Base-by-base conservation (phyloP, 2,113 vertebrate genomes). In the Daboia siamensis region DNA sequence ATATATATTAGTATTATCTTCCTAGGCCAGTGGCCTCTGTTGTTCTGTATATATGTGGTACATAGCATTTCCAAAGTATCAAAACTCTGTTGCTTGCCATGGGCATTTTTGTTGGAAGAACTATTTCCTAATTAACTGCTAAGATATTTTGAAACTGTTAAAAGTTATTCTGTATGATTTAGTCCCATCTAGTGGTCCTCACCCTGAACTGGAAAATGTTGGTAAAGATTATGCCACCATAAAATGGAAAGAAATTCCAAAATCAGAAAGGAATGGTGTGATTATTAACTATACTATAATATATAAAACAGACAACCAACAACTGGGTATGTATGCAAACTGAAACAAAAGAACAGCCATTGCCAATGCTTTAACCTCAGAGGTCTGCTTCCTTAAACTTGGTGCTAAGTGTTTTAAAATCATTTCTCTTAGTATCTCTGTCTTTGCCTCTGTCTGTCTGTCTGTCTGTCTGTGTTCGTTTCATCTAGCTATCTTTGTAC, bases 261-360 rank as follows among this genome's bases (percentile, higher is more conserved):
- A 97, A 92, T 84, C 29, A 5, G 13, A 93, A 69, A 97, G 96
- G 92, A 96, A 96, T 86, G 98, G 98, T 48, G 96, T 97, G 93
- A 97, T 98, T 91, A 94, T n/a, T 46, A 97, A 95, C 94, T 98
- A 98, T 39, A 98, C 97, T 57, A 74, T 98, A 95, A 97, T 98
- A 95, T 98, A 97, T 93, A 93, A 95, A 93, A 51, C 95, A 23
- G 93, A 97, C 88, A 88, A 91, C 91, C 48, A 94, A 91, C 94
- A 95, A 80, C 86, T 97, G 55, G 97, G 98, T 98, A 95, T 96
- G 98, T 96, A 59, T 55, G 23, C 9, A 54, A 21, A 24, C 21
- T 24, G 86, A 29, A 3, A 6, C 6, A 64, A 88, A 86, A 87
- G 20, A 69, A 17, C 21, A 69, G 20, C 54, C 86, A 21, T 90